A percentile compares a stretch with the other conserved stretches of the same genome.
Conservation (phyloP, 2,113 vertebrate genomes). For the Mixornis gularis region DNA sequence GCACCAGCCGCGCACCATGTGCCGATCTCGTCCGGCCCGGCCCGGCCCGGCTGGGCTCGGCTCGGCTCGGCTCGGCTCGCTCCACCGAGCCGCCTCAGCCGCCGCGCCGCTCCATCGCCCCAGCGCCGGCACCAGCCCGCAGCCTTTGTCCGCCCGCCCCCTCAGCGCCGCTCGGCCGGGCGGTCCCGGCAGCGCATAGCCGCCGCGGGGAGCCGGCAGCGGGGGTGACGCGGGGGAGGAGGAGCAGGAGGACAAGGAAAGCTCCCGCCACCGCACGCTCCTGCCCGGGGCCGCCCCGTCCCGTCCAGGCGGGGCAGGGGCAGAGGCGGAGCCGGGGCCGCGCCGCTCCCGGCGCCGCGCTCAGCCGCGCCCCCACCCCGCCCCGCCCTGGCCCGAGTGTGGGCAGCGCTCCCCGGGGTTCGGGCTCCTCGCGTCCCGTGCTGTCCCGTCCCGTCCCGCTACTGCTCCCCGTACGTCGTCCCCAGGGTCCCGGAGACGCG, state of each 20-base stretch:
- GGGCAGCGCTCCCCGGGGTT: not conserved
- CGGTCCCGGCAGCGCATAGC: not conserved
- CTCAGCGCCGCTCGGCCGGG: conserved; percentile 5
- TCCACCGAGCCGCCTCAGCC: not conserved
- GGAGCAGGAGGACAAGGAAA: not conserved
- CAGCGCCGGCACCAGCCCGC: not conserved
- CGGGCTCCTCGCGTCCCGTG: not conserved
- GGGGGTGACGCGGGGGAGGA: not conserved
- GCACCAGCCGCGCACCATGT: conserved; percentile 20
- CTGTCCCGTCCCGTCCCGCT: not conserved
- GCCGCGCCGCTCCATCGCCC: conserved; percentile 9
- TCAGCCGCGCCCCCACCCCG: not conserved
- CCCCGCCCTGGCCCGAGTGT: not conserved
- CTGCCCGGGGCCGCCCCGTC: not conserved
- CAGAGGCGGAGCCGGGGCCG: not conserved
- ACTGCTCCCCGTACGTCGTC: too few species aligned
- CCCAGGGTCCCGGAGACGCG: too few species aligned
- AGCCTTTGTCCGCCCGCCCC: conserved; percentile 15
- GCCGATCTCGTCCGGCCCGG: not conserved
- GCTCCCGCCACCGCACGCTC: not conserved
- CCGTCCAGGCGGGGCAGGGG: not conserved
- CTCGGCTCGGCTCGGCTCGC: not conserved
- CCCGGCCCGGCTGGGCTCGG: not conserved
- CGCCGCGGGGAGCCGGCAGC: not conserved
- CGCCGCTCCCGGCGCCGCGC: not conserved